Conservation (phyloP, 2,888 invertebrate genomes). For the Pycnomerus fuliginosus region DNA sequence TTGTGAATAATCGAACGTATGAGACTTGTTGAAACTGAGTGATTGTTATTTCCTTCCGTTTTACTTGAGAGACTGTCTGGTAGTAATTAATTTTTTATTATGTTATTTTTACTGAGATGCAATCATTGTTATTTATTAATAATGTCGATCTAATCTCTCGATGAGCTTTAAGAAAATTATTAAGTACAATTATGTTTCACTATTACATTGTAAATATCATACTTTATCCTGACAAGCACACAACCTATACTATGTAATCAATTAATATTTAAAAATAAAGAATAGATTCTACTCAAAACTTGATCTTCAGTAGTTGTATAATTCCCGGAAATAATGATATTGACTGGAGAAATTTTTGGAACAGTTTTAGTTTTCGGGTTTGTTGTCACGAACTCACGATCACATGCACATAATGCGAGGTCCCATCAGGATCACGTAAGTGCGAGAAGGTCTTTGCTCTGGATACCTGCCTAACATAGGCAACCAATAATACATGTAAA, state of each 20-base stretch:
- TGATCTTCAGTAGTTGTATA: too few relatives aligned
- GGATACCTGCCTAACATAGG: too few relatives aligned
- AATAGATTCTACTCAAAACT: constrained; percentile 54
- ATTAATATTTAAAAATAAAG: constrained; percentile 52
- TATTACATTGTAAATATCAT: constrained; percentile 55
- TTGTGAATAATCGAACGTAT: constrained; percentile 50
- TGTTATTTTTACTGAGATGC: neutral
- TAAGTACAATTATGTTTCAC: constrained; percentile 52
- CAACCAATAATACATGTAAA: too few relatives aligned
- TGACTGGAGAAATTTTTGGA: too few relatives aligned
- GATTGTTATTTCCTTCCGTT: constrained; percentile 36
- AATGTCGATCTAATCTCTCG: constrained; percentile 35
- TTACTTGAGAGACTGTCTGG: constrained; percentile 36
- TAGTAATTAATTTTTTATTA: constrained; percentile 29
- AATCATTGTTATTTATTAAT: neutral
- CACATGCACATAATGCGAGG: too few relatives aligned
- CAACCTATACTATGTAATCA: constrained; percentile 56
- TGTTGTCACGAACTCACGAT: too few relatives aligned
- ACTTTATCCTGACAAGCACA: constrained; percentile 54
- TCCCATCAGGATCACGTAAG: too few relatives aligned
- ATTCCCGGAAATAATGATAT: too few relatives aligned
- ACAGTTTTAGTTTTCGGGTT: too few relatives aligned
- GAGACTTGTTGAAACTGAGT: constrained; percentile 31
- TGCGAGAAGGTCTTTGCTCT: too few relatives aligned
- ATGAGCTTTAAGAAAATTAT: constrained; percentile 51